These are phyloP conservation scores for Laspeyria flexula DNA, from an alignment of 2,888 invertebrate genomes.

Conservation along the genomic window DNA sequence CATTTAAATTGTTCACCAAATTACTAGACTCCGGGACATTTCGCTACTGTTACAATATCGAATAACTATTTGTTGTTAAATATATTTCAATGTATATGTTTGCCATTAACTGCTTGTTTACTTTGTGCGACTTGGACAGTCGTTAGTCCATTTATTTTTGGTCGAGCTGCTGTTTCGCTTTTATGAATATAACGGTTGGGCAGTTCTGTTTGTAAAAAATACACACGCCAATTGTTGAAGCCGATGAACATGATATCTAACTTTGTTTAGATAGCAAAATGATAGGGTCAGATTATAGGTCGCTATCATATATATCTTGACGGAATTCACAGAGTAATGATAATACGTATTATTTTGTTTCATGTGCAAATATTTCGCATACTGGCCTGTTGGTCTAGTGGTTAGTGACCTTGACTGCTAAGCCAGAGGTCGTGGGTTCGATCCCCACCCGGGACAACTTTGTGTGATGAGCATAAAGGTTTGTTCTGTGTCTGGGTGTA, in stretches of 20 bases:
- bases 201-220: background rate
- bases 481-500: too few species aligned
- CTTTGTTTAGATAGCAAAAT: background rate
- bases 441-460: too few species aligned
- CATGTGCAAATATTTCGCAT: too few species aligned
- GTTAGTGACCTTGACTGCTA: too few species aligned
- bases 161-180: slow-evolving; percentile 8
- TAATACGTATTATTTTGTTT: too few species aligned
- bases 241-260: background rate
- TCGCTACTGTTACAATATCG: slow-evolving; percentile 28
- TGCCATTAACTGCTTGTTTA: slow-evolving; percentile 32
- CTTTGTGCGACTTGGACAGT: slow-evolving; percentile 18
- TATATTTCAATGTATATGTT: slow-evolving; percentile 33
- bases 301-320: too few species aligned
- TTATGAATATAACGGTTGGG: slow-evolving; percentile 2
- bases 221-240: background rate
- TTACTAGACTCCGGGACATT: slow-evolving; percentile 42
- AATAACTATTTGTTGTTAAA: slow-evolving; percentile 34
- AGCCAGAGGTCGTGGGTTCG: too few species aligned
- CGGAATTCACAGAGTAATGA: too few species aligned
- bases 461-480: too few species aligned
- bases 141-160: slow-evolving; percentile 26
- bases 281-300: too few species aligned
- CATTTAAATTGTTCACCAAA: slow-evolving; percentile 54
- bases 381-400: too few species aligned